Evolutionary conservation across 2,888 invertebrate species (phyloP), one percentile per base, ranked within the genome.

Genomic region (Lacanobia oleracea): DNA sequence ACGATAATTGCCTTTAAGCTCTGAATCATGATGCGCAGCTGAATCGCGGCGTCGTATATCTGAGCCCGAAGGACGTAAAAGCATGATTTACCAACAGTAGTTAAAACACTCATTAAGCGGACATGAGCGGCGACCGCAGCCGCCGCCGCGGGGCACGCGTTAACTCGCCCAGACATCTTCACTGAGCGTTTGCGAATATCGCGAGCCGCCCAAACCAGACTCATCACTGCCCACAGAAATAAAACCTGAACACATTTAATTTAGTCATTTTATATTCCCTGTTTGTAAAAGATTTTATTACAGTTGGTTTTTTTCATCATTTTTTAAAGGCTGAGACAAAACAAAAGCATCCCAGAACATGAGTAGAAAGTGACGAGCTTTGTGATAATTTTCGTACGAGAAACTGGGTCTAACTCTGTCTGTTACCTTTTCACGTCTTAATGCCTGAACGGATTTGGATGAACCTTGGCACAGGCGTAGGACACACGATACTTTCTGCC

Each of bases 11-110:
- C 59, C 57, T 68, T 74, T 81, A 72, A 59, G 66, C 70, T 70
- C 76, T 69, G 75, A 80, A 83, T 75, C 84, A 84, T 81, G 87
- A 73, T 82, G 77, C 65, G 86, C 88, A 89, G 85, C 85, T 88
- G 88, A 87, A 68, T 83, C 75, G 79, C 73, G 79, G 79, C 83
- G 79, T 86, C 83, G 83, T 80, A 77, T 87, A 83, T 85, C 83
- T 83, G 86, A 84, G 85, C 88, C 83, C 83, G 84, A 86, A 88
- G 88, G 89, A 90, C 82, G 85, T 88, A 89, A 88, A 88, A 86
- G 84, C 87, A 92, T 94, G 93, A 94, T 94, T 93, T 93, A 94
- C 91, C 90, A 91, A 91, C 92, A 92, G 93, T 92, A 94, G 93
- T 94, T 93, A 94, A 94, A 93, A 91, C 90, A 89, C 90, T 94